These are phyloP conservation scores for Benitochromis conjunctus DNA, from an alignment of 2,113 vertebrate genomes.

Conservation along the genomic window DNA sequence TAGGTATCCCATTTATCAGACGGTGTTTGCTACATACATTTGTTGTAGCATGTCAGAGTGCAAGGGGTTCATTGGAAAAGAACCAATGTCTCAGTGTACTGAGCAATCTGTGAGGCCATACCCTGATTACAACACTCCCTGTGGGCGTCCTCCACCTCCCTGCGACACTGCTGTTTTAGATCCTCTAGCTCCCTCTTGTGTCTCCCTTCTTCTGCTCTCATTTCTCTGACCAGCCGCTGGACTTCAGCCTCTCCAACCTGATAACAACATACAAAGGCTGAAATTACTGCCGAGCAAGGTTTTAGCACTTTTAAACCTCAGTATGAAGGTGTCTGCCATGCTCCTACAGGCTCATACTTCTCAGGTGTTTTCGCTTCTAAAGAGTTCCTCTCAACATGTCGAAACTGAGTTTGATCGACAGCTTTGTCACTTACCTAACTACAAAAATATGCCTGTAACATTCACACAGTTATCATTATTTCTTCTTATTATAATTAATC, in stretches of 20 bases:
- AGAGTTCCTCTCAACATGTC: not conserved
- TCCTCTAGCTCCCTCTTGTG: constrained; percentile 68
- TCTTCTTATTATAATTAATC: not conserved
- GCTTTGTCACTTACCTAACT: not conserved
- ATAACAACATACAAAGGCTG: not conserved
- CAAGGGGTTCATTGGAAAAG: not conserved
- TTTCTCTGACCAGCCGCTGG: constrained; percentile 42
- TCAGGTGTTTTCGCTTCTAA: not conserved
- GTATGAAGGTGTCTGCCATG: not conserved
- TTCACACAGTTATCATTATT: not conserved
- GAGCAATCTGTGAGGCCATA: constrained; percentile 14
- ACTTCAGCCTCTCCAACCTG: constrained; percentile 49
- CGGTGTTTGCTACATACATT: not conserved
- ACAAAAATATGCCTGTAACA: no score
- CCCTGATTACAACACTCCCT: constrained; percentile 25
- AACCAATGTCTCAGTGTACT: not conserved
- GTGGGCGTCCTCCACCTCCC: constrained; percentile 22
- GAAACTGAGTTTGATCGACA: not conserved
- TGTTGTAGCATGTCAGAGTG: not conserved
- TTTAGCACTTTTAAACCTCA: not conserved
- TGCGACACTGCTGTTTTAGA: constrained; percentile 14
- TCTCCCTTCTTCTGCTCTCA: constrained; percentile 28
- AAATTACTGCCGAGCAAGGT: not conserved
- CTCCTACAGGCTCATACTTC: not conserved
- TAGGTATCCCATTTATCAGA: not conserved